These are phyloP conservation scores for Agonopterix heracliana DNA, from an alignment of 2,888 invertebrate genomes.

Conservation along the genomic window DNA sequence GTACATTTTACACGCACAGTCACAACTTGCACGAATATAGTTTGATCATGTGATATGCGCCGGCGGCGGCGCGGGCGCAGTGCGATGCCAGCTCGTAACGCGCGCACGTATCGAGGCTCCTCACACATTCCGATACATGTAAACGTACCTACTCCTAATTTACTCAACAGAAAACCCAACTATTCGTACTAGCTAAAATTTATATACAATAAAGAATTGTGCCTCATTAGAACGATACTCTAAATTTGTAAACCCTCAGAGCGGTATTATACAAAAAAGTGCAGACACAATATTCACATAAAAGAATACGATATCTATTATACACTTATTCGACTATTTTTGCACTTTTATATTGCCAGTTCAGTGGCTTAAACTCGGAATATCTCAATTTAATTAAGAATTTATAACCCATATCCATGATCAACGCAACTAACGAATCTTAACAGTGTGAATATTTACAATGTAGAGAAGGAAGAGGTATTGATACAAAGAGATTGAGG, in stretches of 20 bases:
- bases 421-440: slow-evolving; percentile 49
- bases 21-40: slow-evolving; percentile 20
- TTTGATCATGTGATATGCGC: slow-evolving; percentile 22
- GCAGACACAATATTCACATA: slow-evolving; percentile 70
- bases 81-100: slow-evolving; percentile 8
- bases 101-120: not conserved
- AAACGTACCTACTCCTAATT: slow-evolving; percentile 36
- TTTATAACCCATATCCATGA: slow-evolving; percentile 60
- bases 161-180: slow-evolving; percentile 49
- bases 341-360: slow-evolving; percentile 73
- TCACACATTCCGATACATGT: not conserved
- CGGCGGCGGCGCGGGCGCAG: slow-evolving; percentile 2
- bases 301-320: slow-evolving; percentile 62
- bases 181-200: slow-evolving; percentile 59
- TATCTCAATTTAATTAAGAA: slow-evolving; percentile 73
- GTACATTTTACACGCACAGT: slow-evolving; percentile 31
- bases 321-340: slow-evolving; percentile 69
- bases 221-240: slow-evolving; percentile 61
- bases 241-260: slow-evolving; percentile 57
- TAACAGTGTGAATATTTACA: slow-evolving; percentile 64
- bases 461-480: slow-evolving; percentile 53
- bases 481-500: slow-evolving; percentile 52
- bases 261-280: slow-evolving; percentile 65
- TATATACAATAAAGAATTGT: slow-evolving; percentile 73
- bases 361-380: slow-evolving; percentile 72